phyloP scores from a whole-genome alignment of 2,113 vertebrate species.

The Neodontobutis hainanensis region DNA sequence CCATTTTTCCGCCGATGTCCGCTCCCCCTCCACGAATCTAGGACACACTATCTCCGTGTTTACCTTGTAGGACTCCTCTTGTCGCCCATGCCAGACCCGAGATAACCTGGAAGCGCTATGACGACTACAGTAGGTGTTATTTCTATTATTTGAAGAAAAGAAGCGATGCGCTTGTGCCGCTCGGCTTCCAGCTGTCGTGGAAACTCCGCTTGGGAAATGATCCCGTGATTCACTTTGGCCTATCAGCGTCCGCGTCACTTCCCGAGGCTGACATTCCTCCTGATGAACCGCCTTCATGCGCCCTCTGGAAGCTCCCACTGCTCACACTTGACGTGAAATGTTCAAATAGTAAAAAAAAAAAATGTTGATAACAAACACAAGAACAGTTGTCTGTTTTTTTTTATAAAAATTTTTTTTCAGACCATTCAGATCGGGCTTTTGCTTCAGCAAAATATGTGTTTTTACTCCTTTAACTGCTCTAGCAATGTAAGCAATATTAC shows the following conservation, averaged over 20 bases:
- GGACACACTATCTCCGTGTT: constrained; percentile 41
- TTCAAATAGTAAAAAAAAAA: neutral
- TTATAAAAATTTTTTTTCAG: too few relatives aligned
- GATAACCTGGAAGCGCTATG: constrained; percentile 61
- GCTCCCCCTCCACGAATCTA: constrained; percentile 42
- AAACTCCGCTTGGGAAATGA: constrained; percentile 82
- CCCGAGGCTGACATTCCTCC: constrained; percentile 72
- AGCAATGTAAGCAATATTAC: too few relatives aligned
- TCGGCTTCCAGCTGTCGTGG: constrained; percentile 89
- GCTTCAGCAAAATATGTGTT: too few relatives aligned
- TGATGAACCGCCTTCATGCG: constrained; percentile 59
- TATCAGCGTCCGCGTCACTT: constrained; percentile 77
- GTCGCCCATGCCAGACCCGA: constrained; percentile 89
- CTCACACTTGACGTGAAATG: neutral
- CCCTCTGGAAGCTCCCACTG: constrained; percentile 7
- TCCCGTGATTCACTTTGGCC: constrained; percentile 83
- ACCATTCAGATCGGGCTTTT: too few relatives aligned
- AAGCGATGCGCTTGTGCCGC: constrained; percentile 78
- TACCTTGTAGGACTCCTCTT: constrained; percentile 99
- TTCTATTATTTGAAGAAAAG: constrained; percentile 57
- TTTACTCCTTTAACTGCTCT: neutral
- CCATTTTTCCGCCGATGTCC: constrained; percentile 62
- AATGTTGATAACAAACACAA: neutral
- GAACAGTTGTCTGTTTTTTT: too few relatives aligned
- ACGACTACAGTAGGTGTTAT: constrained; percentile 64